Percentiles rank a stretch among this genome's conserved stretches.
Conservation (phyloP, 1,140 invertebrate genomes). For the Panagrolaimus sp. region DNA sequence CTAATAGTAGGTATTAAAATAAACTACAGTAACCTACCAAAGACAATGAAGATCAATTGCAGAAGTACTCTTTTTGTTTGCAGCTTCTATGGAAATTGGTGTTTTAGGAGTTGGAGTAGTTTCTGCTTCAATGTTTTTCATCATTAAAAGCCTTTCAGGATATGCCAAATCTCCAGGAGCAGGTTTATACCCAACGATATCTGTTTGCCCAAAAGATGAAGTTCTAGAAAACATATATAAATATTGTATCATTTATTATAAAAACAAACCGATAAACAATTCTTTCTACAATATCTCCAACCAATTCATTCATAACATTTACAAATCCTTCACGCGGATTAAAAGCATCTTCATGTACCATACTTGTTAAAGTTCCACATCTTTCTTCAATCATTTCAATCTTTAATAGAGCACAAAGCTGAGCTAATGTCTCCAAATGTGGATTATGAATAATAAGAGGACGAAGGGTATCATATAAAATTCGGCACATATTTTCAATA, state of each 20-base stretch:
- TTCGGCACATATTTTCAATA: conserved; percentile 76
- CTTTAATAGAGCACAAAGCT: conserved; percentile 83
- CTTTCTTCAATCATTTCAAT: conserved; percentile 92
- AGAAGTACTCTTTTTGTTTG: conserved; percentile 60
- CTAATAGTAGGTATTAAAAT: too few relatives aligned
- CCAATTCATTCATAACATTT: conserved; percentile 73
- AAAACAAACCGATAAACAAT: conserved; percentile 70
- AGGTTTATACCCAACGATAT: conserved; percentile 74
- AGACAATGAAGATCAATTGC: conserved; percentile 95
- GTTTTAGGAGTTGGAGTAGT: conserved; percentile 3
- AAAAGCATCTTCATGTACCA: conserved; percentile 23
- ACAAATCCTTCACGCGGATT: conserved; percentile 66
- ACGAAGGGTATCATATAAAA: conserved; percentile 84
- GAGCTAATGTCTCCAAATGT: conserved; percentile 91
- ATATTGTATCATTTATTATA: too few relatives aligned
- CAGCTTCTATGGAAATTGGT: too few relatives aligned
- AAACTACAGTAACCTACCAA: conserved; percentile 67
- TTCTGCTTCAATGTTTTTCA: conserved; percentile 63
- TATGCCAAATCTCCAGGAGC: conserved; percentile 91
- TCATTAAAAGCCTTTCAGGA: conserved; percentile 93
- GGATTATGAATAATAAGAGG: conserved; percentile 93
- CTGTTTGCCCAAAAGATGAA: conserved; percentile 83
- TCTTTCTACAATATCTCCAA: conserved; percentile 91
- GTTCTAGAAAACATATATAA: conserved; percentile 62
- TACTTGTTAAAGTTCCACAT: conserved; percentile 62